Base-by-base conservation (phyloP, 2,888 invertebrate species). In the Sialis fuliginosa region DNA sequence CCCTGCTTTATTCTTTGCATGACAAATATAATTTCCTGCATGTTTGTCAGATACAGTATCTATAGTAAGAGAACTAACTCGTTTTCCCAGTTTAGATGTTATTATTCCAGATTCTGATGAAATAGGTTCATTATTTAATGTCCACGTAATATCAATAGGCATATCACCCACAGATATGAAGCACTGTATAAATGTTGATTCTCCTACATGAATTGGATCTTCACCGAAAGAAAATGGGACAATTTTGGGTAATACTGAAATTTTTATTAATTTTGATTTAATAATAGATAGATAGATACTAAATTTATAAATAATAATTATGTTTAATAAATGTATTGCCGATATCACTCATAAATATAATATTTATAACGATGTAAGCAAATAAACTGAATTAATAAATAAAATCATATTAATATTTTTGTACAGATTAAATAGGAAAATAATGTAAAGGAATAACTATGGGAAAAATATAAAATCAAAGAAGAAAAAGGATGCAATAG, bases 11-110 rank as follows among this genome's bases (percentile, higher is more conserved):
- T 86, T 87, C 64, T 75, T 74, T 48, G 81, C 83, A 54, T 74
- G 68, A 62, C 85, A 85, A 53, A 81, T 79, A 64, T 84, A 86
- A 62, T 81, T 80, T 50, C 84, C 85, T 49, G 75, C 76, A 64
- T 84, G 81, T 57, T 72, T 73, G 53, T 77, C 77, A 56, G 72
- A 69, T 48, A 81, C 77, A 6, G 79, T 72, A 54, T 78, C 75
- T 57, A 84, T 81, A 58, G 75, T 79, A 56, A 84, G 66, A 45
- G 67, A 65, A 52, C 69, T 68, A 42, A 71, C 69, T 51, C 71
- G 65, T 57, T 71, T 69, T 48, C 71, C 71, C 52, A 62, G 57
- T 51, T 58, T 63, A 44, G 60, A 58, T 46, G 62, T 61, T 63
- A 75, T 71, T 58, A 76, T 67, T 60, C 77, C 74, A 56, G 71